Evolutionary conservation across 2,113 vertebrate species (phyloP).

Genomic region (Sceloporus tristichus): DNA sequence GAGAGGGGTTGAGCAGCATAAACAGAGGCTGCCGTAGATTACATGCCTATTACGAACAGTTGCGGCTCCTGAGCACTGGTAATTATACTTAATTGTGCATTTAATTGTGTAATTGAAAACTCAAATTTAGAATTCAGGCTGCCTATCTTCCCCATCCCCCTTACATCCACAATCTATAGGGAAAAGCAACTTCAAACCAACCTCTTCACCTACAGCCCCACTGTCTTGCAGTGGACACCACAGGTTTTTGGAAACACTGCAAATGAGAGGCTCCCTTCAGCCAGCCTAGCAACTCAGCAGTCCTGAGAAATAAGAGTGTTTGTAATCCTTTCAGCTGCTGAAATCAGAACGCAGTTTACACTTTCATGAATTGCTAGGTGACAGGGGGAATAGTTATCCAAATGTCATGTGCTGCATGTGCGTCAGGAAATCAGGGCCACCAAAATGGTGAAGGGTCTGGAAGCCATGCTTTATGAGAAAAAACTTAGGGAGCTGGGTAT

Average conservation of each 20-base stretch:
- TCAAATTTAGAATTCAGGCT: conserved; percentile 70
- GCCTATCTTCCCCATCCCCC: conserved; percentile 22
- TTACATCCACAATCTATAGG: not conserved
- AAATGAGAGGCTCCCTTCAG: not conserved
- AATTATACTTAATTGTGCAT: conserved; percentile 86
- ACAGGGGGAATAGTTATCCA: not conserved
- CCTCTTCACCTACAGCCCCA: not conserved
- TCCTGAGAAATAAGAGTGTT: no score
- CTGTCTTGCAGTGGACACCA: rapidly evolving
- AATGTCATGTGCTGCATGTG: rapidly evolving
- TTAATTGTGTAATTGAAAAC: conserved; percentile 87
- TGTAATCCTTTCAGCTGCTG: no score
- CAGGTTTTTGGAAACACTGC: not conserved
- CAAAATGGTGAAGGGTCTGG: no score
- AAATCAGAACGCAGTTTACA: no score
- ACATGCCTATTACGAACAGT: conserved; percentile 81
- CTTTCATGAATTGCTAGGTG: not conserved
- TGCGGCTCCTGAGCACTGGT: conserved; percentile 78
- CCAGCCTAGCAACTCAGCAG: not conserved
- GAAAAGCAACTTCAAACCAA: rapidly evolving
- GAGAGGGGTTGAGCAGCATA: conserved; percentile 75
- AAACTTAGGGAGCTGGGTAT: no score
- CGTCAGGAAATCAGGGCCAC: not conserved
- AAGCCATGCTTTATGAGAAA: no score
- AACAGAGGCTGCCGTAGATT: conserved; percentile 84